These are phyloP conservation scores for Thinocorus orbignyianus DNA, from an alignment of 2,113 vertebrate genomes.

Conservation along the genomic window DNA sequence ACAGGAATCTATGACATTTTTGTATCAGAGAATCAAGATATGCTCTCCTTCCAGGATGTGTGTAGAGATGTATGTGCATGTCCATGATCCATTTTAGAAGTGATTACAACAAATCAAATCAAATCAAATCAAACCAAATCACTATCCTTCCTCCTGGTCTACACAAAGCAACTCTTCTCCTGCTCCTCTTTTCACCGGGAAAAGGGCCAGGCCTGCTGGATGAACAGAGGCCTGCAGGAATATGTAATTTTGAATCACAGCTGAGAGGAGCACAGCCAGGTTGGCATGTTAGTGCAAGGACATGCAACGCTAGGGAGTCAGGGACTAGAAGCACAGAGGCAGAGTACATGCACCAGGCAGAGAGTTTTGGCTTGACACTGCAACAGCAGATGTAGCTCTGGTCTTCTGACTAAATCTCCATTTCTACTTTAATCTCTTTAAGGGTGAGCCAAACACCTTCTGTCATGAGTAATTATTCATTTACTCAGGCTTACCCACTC, in stretches of 20 bases:
- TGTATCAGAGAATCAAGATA: background rate
- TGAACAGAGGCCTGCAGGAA: background rate
- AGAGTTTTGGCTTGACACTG: background rate
- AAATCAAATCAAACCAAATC: background rate
- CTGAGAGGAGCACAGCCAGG: background rate
- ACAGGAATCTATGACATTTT: background rate
- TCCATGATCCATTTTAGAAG: background rate
- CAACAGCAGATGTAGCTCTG: background rate
- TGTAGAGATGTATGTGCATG: background rate
- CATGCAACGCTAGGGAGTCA: accelerated
- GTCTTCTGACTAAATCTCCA: background rate
- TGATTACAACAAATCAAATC: background rate
- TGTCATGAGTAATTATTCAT: background rate
- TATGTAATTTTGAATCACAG: background rate
- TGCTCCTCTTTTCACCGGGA: background rate
- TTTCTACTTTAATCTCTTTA: background rate
- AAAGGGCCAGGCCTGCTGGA: background rate
- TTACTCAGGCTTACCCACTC: background rate
- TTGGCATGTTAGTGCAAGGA: background rate
- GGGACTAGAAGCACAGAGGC: background rate
- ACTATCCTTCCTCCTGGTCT: background rate
- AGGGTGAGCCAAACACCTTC: background rate
- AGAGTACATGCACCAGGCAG: background rate
- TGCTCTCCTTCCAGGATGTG: background rate
- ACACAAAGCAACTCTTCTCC: background rate